These are phyloP conservation scores for Labeo catla DNA, from an alignment of 2,113 vertebrate genomes.

Conservation along the genomic window DNA sequence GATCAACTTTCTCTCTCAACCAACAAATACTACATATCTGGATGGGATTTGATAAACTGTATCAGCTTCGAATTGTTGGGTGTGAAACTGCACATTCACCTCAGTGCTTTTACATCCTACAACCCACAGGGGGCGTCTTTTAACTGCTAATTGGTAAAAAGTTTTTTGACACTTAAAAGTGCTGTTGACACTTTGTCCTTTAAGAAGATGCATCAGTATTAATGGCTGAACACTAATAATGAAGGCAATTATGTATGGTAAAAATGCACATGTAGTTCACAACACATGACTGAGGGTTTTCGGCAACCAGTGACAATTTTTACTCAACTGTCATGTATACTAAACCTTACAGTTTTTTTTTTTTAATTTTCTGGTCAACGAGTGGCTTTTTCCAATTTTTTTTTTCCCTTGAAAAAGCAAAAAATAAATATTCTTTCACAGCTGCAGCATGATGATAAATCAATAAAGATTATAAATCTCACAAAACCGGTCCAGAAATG, in stretches of 20 bases:
- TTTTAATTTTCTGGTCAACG: not conserved
- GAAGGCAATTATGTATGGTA: not conserved
- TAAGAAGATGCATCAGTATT: not conserved
- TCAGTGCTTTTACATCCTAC: not conserved
- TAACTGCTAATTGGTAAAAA: not conserved
- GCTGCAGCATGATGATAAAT: not conserved
- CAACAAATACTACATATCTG: not conserved
- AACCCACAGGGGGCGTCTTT: slow-evolving; percentile 32
- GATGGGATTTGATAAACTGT: not conserved
- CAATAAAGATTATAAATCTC: not conserved
- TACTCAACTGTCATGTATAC: not conserved
- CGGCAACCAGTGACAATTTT: not conserved
- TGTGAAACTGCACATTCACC: not conserved
- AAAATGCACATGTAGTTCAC: not conserved
- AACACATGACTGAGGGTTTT: not conserved
- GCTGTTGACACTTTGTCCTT: not conserved
- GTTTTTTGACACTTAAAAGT: not conserved
- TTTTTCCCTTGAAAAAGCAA: slow-evolving; percentile 25
- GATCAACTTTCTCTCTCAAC: not conserved
- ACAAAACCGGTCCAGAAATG: not conserved
- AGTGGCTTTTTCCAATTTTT: not conserved
- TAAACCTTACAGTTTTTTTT: not conserved
- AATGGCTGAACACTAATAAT: not conserved
- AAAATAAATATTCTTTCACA: not conserved
- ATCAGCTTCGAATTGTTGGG: not conserved